Evolutionary conservation across 2,888 invertebrate genomes (phyloP), one percentile per base, ranked within the genome.

Genomic region (Pheosia tremula): DNA sequence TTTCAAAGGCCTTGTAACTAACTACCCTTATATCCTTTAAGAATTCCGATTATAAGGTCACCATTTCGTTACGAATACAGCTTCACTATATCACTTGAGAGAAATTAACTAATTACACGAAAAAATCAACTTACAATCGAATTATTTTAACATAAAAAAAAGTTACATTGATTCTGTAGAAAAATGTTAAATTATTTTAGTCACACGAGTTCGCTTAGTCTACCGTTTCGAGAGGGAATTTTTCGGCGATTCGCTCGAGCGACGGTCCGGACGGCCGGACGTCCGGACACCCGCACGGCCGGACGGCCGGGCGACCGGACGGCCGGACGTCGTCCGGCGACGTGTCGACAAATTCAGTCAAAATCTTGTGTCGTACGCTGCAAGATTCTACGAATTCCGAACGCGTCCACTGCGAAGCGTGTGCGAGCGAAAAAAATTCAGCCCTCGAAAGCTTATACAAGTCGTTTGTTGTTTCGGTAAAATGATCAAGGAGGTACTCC

Each of bases 1-100:
- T 24, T 84, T 85, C 85, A 85, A 93, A 93, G 93, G 93, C 93
- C 92, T 84, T 91, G 87, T 87, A 84, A 85, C 88, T 90, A 91
- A 79, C 91, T 91, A 92, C 89, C 88, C 91, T 92, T 91, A 91
- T 81, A 87, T 90, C 89, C 88, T 88, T 91, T 85, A 87, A 89
- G 87, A 91, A 92, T 91, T 89, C 89, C 90, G 85, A 86, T 86
- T 86, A 85, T 87, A 92, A 92, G 91, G 91, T 90, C 92, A 92
- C 90, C 85, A 86, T 90, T 88, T 89, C 85, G 85, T 89, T 86
- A 88, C 83, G 82, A 87, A 86, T 88, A 88, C 89, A 88, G 84
- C 86, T 79, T 87, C 81, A 84, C 80, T 88, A 88, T 91, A 93
- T 93, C 93, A 92, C 93, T 91, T 90, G 88, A 88, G 86, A 89